These are phyloP conservation scores for Acropternis orthonyx DNA, from an alignment of 2,797 vertebrate genomes.

Conservation along the genomic window DNA sequence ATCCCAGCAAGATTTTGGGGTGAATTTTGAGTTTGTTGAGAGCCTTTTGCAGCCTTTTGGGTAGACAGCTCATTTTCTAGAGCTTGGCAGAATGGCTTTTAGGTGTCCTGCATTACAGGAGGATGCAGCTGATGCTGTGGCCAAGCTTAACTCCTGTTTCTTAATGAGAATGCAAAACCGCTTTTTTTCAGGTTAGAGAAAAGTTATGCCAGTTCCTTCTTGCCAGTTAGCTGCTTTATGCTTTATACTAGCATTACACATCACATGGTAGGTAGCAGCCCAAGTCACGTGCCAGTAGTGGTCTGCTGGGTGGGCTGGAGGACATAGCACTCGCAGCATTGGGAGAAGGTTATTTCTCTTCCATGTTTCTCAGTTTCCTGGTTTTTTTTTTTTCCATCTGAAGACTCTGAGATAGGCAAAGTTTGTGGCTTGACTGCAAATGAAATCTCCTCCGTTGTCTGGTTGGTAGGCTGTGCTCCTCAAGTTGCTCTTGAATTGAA, in stretches of 20 bases:
- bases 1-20: background rate
- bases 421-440: background rate
- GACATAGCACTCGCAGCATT: background rate
- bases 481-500: background rate
- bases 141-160: background rate
- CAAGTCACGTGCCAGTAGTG: background rate
- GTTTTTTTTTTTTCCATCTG: background rate
- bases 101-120: no score
- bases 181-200: background rate
- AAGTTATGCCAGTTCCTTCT: background rate
- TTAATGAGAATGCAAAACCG: background rate
- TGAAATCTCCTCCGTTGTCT: background rate
- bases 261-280: background rate
- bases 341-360: background rate
- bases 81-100: background rate
- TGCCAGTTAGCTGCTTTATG: background rate
- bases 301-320: background rate
- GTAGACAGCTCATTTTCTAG: accelerated
- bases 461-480: background rate
- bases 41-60: background rate
- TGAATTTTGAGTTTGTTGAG: background rate
- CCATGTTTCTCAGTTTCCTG: background rate
- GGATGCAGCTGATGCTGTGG: background rate
- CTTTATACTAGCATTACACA: background rate
- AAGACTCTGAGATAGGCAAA: background rate